These are phyloP conservation scores for Amazona ochrocephala DNA, from an alignment of 2,797 vertebrate species.

Conservation along the genomic window DNA sequence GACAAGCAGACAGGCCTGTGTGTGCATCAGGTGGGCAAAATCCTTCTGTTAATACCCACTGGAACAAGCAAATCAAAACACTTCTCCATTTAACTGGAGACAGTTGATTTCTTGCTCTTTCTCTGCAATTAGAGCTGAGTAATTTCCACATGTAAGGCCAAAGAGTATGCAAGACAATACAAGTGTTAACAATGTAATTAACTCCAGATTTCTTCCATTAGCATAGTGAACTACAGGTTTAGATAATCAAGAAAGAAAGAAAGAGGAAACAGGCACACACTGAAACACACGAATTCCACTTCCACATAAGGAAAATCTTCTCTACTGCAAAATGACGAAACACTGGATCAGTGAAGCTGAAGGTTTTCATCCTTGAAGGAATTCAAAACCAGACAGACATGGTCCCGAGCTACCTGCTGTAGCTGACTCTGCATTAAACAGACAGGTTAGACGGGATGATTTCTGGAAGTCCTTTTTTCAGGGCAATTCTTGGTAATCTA, in stretches of 20 bases:
- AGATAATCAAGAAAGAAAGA: not conserved
- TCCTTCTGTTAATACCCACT: not conserved
- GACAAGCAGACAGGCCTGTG: rapidly evolving
- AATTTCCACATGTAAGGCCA: not conserved
- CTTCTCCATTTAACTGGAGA: not conserved
- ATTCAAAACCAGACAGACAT: not conserved
- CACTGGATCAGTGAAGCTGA: not conserved
- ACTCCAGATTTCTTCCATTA: not conserved
- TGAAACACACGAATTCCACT: not conserved
- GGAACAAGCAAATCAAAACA: not conserved
- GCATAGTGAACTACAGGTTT: not conserved
- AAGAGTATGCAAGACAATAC: not conserved
- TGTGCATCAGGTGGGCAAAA: not conserved
- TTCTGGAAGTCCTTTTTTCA: not conserved
- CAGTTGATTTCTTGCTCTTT: not conserved
- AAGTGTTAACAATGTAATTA: not conserved
- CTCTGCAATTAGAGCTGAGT: not conserved
- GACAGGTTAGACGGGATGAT: not conserved
- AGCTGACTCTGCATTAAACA: not conserved
- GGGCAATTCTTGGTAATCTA: not conserved
- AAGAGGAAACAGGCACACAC: not conserved
- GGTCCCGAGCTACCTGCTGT: not conserved
- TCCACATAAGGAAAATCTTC: not conserved
- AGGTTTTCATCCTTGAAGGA: not conserved
- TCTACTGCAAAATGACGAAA: no score